These are phyloP conservation scores for Melipona quadrifasciata DNA, from an alignment of 1,140 invertebrate species.

Conservation along the genomic window DNA sequence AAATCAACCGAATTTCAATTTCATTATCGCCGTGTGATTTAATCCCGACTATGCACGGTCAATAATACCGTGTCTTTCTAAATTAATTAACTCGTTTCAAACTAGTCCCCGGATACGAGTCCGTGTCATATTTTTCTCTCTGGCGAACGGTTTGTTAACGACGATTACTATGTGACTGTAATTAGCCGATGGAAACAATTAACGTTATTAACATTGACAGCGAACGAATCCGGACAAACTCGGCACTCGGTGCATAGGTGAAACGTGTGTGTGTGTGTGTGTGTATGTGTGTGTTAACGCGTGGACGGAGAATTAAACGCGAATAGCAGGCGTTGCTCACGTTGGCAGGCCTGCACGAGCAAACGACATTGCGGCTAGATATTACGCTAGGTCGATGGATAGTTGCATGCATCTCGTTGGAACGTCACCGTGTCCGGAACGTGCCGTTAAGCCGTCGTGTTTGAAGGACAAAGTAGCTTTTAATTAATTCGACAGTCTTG, in stretches of 20 bases:
- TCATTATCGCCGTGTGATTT: not conserved
- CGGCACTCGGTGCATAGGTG: not conserved
- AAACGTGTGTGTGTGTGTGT: conserved; percentile 5
- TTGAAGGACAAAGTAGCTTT: conserved; percentile 10
- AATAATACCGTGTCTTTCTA: not conserved
- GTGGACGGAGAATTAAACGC: conserved; percentile 8
- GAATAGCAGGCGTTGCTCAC: not conserved
- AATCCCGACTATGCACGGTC: not conserved
- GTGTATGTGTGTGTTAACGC: not conserved
- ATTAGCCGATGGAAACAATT: conserved; percentile 41
- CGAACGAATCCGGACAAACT: not conserved
- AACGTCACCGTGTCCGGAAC: not conserved
- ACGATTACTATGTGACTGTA: not conserved
- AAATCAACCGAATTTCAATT: not conserved
- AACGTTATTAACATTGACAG: conserved; percentile 18
- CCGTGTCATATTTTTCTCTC: not conserved
- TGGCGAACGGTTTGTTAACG: not conserved
- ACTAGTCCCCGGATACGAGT: not conserved
- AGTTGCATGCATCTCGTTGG: conserved; percentile 21
- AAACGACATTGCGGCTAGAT: not conserved
- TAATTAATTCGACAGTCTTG: conserved; percentile 20
- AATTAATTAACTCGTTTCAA: not conserved
- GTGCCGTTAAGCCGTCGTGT: not conserved
- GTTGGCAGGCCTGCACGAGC: not conserved
- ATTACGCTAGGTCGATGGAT: not conserved